phyloP scores from a whole-genome alignment of 2,113 vertebrate genomes.

The Indicator maculatus region DNA sequence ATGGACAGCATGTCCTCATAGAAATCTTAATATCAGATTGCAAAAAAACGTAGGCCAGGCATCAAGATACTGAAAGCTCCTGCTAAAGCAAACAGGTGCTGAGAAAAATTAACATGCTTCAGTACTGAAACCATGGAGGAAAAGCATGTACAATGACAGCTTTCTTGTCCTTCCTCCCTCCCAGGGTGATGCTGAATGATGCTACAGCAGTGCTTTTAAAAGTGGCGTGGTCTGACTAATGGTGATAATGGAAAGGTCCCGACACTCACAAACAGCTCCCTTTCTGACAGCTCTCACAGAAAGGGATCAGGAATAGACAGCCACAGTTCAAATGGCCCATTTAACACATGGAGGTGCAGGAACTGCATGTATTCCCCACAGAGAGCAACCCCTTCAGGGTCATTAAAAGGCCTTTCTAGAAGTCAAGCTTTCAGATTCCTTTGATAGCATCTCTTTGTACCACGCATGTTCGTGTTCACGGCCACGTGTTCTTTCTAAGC shows the following conservation, averaged over 20 bases:
- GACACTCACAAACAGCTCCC: constrained; percentile 2
- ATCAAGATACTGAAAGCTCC: background rate
- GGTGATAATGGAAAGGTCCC: constrained; percentile 26
- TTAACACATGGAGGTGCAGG: constrained; percentile 35
- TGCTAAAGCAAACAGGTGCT: background rate
- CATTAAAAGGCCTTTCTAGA: constrained; percentile 4
- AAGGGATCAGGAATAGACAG: background rate
- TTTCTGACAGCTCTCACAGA: background rate
- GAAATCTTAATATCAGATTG: background rate
- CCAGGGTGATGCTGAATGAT: background rate
- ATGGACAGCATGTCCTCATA: background rate
- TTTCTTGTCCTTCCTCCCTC: background rate
- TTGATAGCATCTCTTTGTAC: background rate
- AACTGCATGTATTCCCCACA: background rate
- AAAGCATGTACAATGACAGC: fast-evolving
- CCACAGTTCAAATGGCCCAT: constrained; percentile 1
- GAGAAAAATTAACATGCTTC: background rate
- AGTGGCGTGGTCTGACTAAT: background rate
- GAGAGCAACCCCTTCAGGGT: constrained; percentile 15
- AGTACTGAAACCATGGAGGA: background rate
- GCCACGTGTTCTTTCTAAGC: background rate
- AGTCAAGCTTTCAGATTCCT: background rate
- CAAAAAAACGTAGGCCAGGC: background rate
- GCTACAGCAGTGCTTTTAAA: background rate
- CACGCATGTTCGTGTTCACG: background rate